A percentile compares a stretch with the other conserved stretches of the same genome.
phyloP scores from a whole-genome alignment of 2,888 invertebrate species.

The Psococerastis gibbosa region DNA sequence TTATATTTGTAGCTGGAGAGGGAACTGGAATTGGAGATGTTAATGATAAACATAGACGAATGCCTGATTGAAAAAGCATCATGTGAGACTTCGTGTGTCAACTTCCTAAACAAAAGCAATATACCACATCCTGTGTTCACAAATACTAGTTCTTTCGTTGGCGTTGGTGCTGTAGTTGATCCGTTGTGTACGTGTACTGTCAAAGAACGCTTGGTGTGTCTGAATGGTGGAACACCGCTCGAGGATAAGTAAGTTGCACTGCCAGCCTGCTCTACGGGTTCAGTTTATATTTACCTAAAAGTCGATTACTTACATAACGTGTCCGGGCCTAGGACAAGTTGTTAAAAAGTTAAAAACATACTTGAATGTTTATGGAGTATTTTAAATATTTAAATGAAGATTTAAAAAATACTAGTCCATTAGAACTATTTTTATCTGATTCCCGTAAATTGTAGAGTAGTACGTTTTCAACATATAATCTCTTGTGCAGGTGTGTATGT shows the following conservation, averaged over 20 bases:
- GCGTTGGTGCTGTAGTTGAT: slow-evolving; percentile 67
- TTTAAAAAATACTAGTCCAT: no score
- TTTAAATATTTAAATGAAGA: not conserved
- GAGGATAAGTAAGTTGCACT: slow-evolving; percentile 17
- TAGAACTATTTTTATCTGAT: no score
- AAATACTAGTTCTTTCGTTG: slow-evolving; percentile 85
- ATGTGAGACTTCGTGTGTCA: slow-evolving; percentile 56
- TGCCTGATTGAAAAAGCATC: slow-evolving; percentile 58
- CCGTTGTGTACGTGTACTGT: slow-evolving; percentile 51
- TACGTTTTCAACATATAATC: no score
- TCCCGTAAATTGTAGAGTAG: no score
- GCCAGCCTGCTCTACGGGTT: no score
- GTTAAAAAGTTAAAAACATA: no score
- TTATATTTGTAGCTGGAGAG: slow-evolving; percentile 37
- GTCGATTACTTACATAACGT: no score
- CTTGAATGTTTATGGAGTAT: no score
- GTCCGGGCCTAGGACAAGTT: no score
- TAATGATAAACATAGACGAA: slow-evolving; percentile 83
- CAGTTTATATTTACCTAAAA: no score
- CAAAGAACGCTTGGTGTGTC: slow-evolving; percentile 35
- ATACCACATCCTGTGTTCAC: slow-evolving; percentile 72
- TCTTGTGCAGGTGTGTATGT: slow-evolving; percentile 18
- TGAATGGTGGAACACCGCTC: slow-evolving; percentile 50
- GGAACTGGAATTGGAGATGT: slow-evolving; percentile 49
- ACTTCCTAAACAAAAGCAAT: slow-evolving; percentile 50